Percentiles rank a stretch among this genome's conserved stretches.
phyloP scores from a whole-genome alignment of 2,113 vertebrate species.

The Hiodon tergisus region DNA sequence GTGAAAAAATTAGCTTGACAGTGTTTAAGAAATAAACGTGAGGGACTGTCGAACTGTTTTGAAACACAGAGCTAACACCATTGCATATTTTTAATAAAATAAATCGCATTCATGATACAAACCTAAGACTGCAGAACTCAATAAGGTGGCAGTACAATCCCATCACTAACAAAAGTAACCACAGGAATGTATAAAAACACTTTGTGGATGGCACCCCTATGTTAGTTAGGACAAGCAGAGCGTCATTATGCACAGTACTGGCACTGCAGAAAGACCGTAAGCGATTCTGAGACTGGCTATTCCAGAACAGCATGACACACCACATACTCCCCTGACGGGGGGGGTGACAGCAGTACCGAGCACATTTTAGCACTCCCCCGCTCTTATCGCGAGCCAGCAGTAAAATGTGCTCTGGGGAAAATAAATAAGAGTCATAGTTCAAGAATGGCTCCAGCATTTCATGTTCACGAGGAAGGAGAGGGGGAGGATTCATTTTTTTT shows the following conservation, averaged over 20 bases:
- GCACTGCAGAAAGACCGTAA: background rate
- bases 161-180: background rate
- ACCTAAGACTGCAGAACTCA: background rate
- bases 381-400: conserved; percentile 29
- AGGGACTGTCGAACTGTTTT: too few relatives aligned
- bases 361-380: conserved; percentile 32
- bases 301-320: conserved; percentile 98
- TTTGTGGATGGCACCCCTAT: background rate
- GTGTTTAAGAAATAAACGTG: background rate
- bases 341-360: conserved; percentile 18
- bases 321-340: conserved; percentile 68
- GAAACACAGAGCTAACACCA: too few relatives aligned
- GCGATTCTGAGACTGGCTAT: conserved; percentile 32
- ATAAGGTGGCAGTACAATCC: background rate
- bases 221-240: background rate
- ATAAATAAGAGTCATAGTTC: conserved; percentile 29
- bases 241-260: background rate
- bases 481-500: too few relatives aligned
- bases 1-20: too few relatives aligned
- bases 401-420: conserved; percentile 31
- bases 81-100: background rate
- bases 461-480: conserved; percentile 4
- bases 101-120: background rate
- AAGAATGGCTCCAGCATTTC: conserved; percentile 49
- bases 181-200: background rate